Base-by-base conservation (phyloP, 1,140 invertebrate genomes). In the Heliconius hewitsoni region DNA sequence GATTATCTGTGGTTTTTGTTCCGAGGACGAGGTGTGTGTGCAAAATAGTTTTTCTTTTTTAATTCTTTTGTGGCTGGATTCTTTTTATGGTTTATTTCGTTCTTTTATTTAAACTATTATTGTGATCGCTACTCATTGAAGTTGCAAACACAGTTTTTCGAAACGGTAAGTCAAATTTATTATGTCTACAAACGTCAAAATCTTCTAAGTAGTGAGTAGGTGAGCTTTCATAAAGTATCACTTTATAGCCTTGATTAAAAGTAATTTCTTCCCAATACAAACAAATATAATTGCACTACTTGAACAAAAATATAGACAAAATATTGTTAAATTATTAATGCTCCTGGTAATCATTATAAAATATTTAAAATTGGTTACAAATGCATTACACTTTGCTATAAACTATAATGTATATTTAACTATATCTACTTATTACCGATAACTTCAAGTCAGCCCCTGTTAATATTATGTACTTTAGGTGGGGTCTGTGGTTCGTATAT, bases 31-130 rank as follows among this genome's bases (percentile, higher is more conserved):
- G 71, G 79, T 81, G 79, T 81, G 75, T 77, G 75, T 81, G 79
- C 46, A 77, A 52, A 76, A 76, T 77, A 77, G 71, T 76, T 81
- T 74, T 81, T 76, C 71, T 80, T 80, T 80, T 80, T 73, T 77
- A 80, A 55, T 80, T 77, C 50, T 76, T 77, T 73, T 80, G 66
- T 80, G 78, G 39, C 57, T 80, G 55, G 57, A 73, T 71, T 77
- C 52, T 78, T 77, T 75, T 75, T 50, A 73, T 77, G 50, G 39
- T 73, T 72, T 73, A 55, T 19, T 73, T 66, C 19, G 70, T 73
- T 76, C 39, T 71, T 80, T 42, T 46, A 34, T 50, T 39, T 60
- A n/a, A 23, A 42, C 73, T 80, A 73, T 72, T 73, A 73, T 80
- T 77, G 71, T 77, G 71, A 73, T 42, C n/a, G 57, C 30, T 70